Conservation (phyloP, 1,140 invertebrate genomes). For the Drosophila baimaii region DNA sequence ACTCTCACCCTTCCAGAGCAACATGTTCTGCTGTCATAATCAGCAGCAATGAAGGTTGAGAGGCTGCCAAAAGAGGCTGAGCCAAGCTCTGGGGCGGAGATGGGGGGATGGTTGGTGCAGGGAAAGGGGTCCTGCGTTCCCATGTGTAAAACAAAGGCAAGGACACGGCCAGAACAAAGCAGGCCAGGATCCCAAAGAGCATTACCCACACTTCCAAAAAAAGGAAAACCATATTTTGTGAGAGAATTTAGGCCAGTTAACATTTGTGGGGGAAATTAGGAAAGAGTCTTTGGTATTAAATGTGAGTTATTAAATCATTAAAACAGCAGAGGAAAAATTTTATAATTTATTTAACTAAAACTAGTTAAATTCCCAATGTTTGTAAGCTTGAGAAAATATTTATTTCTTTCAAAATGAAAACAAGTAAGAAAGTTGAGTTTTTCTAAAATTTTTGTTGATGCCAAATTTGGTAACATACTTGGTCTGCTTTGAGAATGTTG, state of each 20-base stretch:
- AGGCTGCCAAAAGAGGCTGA: slow-evolving; percentile 12
- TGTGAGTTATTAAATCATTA: not conserved
- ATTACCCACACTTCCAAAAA: slow-evolving; percentile 6
- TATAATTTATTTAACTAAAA: no score
- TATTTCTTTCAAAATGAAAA: no score
- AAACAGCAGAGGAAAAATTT: not conserved
- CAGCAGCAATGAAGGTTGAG: slow-evolving; percentile 26
- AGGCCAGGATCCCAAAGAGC: slow-evolving; percentile 9
- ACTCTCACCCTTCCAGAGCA: slow-evolving; percentile 2
- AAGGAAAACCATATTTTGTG: not conserved
- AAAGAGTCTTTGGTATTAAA: not conserved
- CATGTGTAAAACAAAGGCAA: slow-evolving; percentile 60
- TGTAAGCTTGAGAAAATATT: no score
- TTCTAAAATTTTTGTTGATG: no score
- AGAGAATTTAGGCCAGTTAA: not conserved
- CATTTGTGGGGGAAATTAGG: not conserved
- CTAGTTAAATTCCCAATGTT: no score
- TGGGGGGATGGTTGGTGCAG: not conserved
- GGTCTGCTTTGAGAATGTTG: no score
- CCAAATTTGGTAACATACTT: no score
- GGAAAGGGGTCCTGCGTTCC: slow-evolving; percentile 26
- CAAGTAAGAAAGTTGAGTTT: no score
- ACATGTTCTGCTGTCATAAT: slow-evolving; percentile 44
- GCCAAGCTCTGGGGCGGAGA: not conserved
- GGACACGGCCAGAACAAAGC: slow-evolving; percentile 21